These are phyloP conservation scores for Hirtodrosophila alboralis DNA, from an alignment of 2,888 invertebrate species.

Conservation along the genomic window DNA sequence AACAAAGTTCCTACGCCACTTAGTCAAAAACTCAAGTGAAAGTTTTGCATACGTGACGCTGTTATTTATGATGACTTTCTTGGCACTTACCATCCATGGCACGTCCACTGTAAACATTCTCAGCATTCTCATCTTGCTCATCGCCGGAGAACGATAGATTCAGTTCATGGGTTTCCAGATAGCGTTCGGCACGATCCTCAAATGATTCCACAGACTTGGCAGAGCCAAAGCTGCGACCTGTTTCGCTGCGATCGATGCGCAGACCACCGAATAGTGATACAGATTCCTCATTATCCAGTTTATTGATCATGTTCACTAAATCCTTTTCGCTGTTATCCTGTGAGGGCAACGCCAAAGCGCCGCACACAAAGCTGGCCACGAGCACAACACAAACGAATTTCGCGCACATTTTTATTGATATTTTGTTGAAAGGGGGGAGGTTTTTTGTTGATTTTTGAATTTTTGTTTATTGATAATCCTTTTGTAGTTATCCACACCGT, in stretches of 20 bases:
- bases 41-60: conserved; percentile 14
- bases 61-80: conserved; percentile 26
- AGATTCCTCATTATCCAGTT: conserved; percentile 83
- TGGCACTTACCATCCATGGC: conserved; percentile 83
- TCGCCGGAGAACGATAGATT: conserved; percentile 84
- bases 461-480: conserved; percentile 56
- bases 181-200: conserved; percentile 85
- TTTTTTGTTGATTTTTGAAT: conserved; percentile 9
- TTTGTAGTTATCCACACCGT: conserved; percentile 45
- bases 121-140: conserved; percentile 78
- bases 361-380: conserved; percentile 80
- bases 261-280: conserved; percentile 84
- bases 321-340: conserved; percentile 84
- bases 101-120: conserved; percentile 81
- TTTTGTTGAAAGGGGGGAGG: conserved; percentile 2
- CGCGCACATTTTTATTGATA: conserved; percentile 76
- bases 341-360: conserved; percentile 80
- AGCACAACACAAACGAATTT: conserved; percentile 83
- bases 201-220: conserved; percentile 82
- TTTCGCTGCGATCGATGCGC: conserved; percentile 83
- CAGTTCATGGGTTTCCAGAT: conserved; percentile 85
- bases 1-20: conserved; percentile 7
- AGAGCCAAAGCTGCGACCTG: conserved; percentile 79
- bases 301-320: conserved; percentile 84
- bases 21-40: conserved; percentile 20